Conservation (phyloP, 2,797 vertebrate species). For the Alfaro cultratus region DNA sequence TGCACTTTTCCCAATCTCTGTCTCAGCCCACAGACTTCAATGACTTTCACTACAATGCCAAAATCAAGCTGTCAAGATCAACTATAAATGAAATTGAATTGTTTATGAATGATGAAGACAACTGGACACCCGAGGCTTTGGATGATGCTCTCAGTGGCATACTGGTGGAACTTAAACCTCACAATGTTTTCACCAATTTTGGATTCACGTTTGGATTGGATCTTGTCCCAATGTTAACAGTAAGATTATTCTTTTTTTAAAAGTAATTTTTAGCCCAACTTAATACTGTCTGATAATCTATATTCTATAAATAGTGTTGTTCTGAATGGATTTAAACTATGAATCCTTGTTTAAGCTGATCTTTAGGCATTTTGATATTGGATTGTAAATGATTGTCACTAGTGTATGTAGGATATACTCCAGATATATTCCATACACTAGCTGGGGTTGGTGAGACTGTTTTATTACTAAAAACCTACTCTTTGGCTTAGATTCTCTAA, state of each 20-base stretch:
- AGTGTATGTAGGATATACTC: too few relatives aligned
- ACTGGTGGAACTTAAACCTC: slow-evolving; percentile 86
- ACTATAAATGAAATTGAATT: slow-evolving; percentile 83
- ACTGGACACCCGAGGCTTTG: slow-evolving; percentile 86
- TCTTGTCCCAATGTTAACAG: slow-evolving; percentile 78
- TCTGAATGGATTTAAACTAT: not conserved
- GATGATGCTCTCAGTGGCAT: slow-evolving; percentile 91
- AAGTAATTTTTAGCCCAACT: not conserved
- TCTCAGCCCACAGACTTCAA: slow-evolving; percentile 80
- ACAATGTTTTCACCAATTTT: slow-evolving; percentile 84
- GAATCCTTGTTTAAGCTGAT: not conserved
- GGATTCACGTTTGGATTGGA: slow-evolving; percentile 90
- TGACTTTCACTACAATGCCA: slow-evolving; percentile 85
- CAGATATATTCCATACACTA: too few relatives aligned
- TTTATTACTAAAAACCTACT: too few relatives aligned
- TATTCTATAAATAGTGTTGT: not conserved
- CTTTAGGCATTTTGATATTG: not conserved
- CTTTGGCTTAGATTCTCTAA: too few relatives aligned
- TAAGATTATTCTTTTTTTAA: slow-evolving; percentile 30
- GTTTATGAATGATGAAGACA: slow-evolving; percentile 82
- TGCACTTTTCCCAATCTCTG: not conserved
- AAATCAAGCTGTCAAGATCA: slow-evolving; percentile 84
- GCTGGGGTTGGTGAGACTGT: too few relatives aligned
- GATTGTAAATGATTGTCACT: too few relatives aligned
- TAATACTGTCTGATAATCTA: not conserved